Percentiles rank a stretch among this genome's conserved stretches.
Conservation (phyloP, 1,140 invertebrate species). For the Papilio machaon region DNA sequence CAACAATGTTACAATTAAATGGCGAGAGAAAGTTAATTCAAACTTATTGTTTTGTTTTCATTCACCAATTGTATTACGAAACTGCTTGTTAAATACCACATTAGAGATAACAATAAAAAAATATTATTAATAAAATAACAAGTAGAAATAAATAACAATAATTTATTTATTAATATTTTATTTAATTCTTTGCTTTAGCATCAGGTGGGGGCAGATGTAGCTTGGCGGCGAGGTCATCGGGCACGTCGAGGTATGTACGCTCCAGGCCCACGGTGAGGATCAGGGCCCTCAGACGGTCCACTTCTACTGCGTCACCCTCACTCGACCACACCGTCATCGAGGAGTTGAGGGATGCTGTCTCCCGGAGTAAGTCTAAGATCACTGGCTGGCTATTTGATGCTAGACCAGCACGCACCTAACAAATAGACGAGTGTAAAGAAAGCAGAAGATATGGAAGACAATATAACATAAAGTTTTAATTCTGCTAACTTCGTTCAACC, state of each 20-base stretch:
- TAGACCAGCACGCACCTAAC: slow-evolving; percentile 89
- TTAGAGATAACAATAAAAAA: too few relatives aligned
- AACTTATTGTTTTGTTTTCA: slow-evolving; percentile 4
- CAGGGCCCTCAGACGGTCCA: slow-evolving; percentile 82
- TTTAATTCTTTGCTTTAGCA: slow-evolving; percentile 60
- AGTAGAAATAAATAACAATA: neutral
- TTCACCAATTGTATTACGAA: neutral
- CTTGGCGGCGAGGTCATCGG: slow-evolving; percentile 80
- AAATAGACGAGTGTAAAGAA: slow-evolving; percentile 70
- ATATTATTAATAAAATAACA: neutral
- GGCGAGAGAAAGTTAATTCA: neutral
- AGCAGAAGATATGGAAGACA: neutral
- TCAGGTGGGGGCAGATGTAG: slow-evolving; percentile 77
- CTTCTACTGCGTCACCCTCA: slow-evolving; percentile 84
- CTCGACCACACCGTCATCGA: slow-evolving; percentile 90
- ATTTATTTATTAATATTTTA: slow-evolving; percentile 38
- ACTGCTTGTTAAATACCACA: neutral
- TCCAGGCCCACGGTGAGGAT: slow-evolving; percentile 85
- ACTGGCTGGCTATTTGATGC: slow-evolving; percentile 84
- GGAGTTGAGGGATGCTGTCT: slow-evolving; percentile 73
- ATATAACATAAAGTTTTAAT: neutral
- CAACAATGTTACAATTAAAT: slow-evolving; percentile 16
- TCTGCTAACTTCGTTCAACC: too few relatives aligned
- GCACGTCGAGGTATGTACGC: slow-evolving; percentile 88
- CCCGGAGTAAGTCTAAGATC: slow-evolving; percentile 81